Evolutionary conservation across 2,113 vertebrate genomes (phyloP).

Genomic region (Barnardius zonarius): DNA sequence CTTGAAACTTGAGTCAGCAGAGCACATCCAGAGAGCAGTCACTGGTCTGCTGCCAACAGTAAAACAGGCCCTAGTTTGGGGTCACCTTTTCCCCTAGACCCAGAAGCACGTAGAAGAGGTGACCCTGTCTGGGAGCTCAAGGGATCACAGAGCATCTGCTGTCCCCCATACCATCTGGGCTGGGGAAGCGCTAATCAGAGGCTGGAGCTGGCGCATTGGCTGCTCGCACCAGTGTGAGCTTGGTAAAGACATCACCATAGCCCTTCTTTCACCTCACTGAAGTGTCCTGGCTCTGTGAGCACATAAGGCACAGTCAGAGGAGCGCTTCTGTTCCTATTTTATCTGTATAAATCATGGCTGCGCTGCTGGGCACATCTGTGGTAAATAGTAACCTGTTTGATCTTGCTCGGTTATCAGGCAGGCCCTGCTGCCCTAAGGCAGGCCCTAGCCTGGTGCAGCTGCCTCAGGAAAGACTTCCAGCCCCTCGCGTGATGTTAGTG

Average conservation of each 20-base stretch:
- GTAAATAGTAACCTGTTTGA: fast-evolving
- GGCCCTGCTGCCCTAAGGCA: not conserved
- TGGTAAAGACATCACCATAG: not conserved
- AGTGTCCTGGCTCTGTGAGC: not conserved
- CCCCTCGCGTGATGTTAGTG: not conserved
- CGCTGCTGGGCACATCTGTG: fast-evolving
- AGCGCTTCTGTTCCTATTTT: fast-evolving
- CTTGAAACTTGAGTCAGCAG: not conserved
- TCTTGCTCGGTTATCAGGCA: fast-evolving
- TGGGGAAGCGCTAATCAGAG: fast-evolving
- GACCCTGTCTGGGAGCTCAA: not conserved
- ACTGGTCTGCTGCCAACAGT: not conserved
- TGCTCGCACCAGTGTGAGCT: not conserved
- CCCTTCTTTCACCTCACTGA: not conserved
- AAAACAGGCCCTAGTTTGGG: not conserved
- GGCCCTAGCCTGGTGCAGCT: not conserved
- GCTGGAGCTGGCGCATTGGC: not conserved
- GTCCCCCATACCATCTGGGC: not conserved
- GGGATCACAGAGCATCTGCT: not conserved
- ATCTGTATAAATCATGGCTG: fast-evolving
- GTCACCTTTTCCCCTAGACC: not conserved
- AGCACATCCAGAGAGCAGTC: not conserved
- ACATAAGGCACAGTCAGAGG: fast-evolving
- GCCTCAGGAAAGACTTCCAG: not conserved
- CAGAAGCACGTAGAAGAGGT: not conserved